These are phyloP conservation scores for Liodrosophila aerea DNA, from an alignment of 2,888 invertebrate species.

Conservation along the genomic window DNA sequence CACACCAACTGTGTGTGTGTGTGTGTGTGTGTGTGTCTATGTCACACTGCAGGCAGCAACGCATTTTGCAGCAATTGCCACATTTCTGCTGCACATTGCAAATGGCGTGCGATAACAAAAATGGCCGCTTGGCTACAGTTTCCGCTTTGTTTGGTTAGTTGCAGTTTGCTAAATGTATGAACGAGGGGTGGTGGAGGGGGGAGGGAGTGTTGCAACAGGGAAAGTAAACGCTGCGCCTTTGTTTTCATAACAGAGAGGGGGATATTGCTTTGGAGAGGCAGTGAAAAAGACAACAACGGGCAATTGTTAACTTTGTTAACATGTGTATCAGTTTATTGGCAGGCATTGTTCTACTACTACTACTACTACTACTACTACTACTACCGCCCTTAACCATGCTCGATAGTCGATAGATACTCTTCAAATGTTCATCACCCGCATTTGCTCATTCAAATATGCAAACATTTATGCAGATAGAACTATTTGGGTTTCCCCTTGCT, in stretches of 20 bases:
- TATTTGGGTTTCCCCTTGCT: constrained; percentile 40
- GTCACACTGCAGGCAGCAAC: constrained; percentile 21
- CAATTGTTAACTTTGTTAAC: constrained; percentile 72
- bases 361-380: too few species aligned
- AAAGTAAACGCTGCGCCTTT: constrained; percentile 9
- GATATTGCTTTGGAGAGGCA: too few species aligned
- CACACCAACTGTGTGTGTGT: constrained; percentile 2
- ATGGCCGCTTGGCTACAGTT: constrained; percentile 67
- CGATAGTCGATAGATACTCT: too few species aligned
- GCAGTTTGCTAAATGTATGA: constrained; percentile 45
- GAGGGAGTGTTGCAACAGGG: not conserved
- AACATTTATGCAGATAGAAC: constrained; percentile 65
- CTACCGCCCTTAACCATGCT: too few species aligned
- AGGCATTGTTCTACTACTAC: constrained; percentile 62
- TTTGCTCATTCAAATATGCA: constrained; percentile 71
- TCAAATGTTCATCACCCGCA: constrained; percentile 47
- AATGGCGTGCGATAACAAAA: constrained; percentile 75
- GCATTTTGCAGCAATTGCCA: constrained; percentile 33
- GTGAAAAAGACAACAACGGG: constrained; percentile 9
- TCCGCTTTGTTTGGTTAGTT: constrained; percentile 69
- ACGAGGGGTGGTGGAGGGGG: not conserved
- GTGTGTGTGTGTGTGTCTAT: constrained; percentile 19
- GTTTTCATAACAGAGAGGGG: constrained; percentile 25
- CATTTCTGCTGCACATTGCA: constrained; percentile 49
- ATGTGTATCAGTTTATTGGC: constrained; percentile 73